Base-by-base conservation (phyloP, 92 coral and sea anemone species). In the Heliopora coerulea region DNA sequence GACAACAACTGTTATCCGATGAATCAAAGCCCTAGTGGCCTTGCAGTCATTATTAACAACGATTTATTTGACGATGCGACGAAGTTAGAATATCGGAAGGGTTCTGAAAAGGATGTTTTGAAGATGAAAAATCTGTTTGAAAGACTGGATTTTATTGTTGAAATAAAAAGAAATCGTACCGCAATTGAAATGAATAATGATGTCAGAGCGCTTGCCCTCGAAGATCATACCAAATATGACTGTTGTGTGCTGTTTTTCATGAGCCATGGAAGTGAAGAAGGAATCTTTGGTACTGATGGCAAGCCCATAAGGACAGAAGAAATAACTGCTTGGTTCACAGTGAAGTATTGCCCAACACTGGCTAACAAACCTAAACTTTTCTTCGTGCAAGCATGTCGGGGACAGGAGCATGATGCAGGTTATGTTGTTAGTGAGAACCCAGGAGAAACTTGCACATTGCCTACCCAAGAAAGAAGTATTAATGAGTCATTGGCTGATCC, bases 351-450 rank as follows among this genome's bases (percentile, higher is more conserved):
- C 73, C 21, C 10, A 18, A 30, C 87, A 0, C 79, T 91, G 21
- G 83, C 68, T 37, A 84, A 86, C 13, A 91, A 91, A 33, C 97
- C 97, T 10, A 91, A 91, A 46, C 54, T 89, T 31, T 78, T 89
- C 56, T 87, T 91, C 19, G 70, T 91, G n/a, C 96, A 91, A 59
- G 91, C 97, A 21, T 91, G 96, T 52, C 68, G 97, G 27, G 97
- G 97, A 34, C 14, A 27, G 0, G 11, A 12, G 13, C 39, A 54
- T 40, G 96, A 89, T 17, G 35, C 4, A 10, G 97, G 97, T 3
- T 68, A 68, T 9, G 80, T 44, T 14, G 86, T 84, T 6, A 33
- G 59, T 28, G 91, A 87, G 60, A 44, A 68, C 30, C 83, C 87
- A 17, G n/a, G n/a, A n/a, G n/a, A n/a, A n/a, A n/a, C n/a, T n/a